Base-by-base conservation (phyloP, 1,140 invertebrate species). In the Zaprionus vittiger region DNA sequence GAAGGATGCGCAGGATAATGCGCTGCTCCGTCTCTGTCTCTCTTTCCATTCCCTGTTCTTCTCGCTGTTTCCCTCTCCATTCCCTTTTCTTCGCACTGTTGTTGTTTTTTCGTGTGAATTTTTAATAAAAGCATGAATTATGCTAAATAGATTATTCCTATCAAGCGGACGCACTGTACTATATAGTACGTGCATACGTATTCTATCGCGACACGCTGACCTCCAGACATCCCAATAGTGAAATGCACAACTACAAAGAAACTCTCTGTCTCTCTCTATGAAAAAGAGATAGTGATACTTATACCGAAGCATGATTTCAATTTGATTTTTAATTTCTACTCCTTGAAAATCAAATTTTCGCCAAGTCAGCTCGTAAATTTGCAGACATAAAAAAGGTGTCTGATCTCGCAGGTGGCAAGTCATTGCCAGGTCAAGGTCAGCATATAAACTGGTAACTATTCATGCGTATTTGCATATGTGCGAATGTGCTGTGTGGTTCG, bases 81-180 rank as follows among this genome's bases (percentile, higher is more conserved):
- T 28, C 28, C 7, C 7, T 28, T 44, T 44, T 17, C 6, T 63
- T 24, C 59, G 37, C 47, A 14, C 44, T 49, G 41, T 34, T 15
- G 47, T 67, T 75, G 69, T 73, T 79, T 70, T 64, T 79, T 60
- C 41, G 47, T 80, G 77, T 85, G 75, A 54, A 84, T 85, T 81
- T 81, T 84, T 81, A 81, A 76, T 81, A 85, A 76, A 79, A 76
- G 63, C 79, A 81, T 84, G 75, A 85, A 85, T 85, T 85, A 85
- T 85, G 82, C 82, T 76, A 75, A 81, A 63, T 70, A 79, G 64
- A 64, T 73, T 67, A 64, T 64, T 67, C 57, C 28, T 37, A 49
- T 37, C 41, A n/a, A 73, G 47, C 17, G 59, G 41, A 17, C 61
- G 60, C 49, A 59, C 22, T 38, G 38, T 7, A 17, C 34, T 34